These are phyloP conservation scores for Embidobia sp. DNA, from an alignment of 2,888 invertebrate genomes.

Conservation along the genomic window DNA sequence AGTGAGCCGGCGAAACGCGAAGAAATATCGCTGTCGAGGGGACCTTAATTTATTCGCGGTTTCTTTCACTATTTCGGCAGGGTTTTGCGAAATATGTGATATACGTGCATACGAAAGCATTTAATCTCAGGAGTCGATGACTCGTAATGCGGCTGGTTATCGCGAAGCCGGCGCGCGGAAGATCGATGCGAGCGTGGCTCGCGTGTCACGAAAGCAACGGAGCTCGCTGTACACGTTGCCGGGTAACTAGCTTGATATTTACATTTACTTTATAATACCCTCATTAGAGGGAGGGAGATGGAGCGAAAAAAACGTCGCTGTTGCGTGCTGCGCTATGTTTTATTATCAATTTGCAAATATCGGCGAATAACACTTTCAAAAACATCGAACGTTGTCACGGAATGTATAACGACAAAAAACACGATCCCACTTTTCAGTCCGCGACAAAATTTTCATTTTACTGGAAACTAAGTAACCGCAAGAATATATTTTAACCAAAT, in stretches of 20 bases:
- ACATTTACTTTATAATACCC: constrained; percentile 64
- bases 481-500: no score
- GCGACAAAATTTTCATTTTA: constrained; percentile 52
- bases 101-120: constrained; percentile 42
- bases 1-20: neutral
- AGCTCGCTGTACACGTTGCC: constrained; percentile 55
- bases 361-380: constrained; percentile 60
- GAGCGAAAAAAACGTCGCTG: constrained; percentile 43
- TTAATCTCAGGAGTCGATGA: constrained; percentile 62
- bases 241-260: constrained; percentile 64
- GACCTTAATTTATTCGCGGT: constrained; percentile 25
- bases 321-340: constrained; percentile 55
- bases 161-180: constrained; percentile 52
- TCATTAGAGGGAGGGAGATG: constrained; percentile 50
- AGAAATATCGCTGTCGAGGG: neutral
- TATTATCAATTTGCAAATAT: constrained; percentile 63
- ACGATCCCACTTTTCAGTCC: constrained; percentile 23
- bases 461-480: neutral
- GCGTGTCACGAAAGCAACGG: constrained; percentile 59
- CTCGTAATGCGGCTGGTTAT: constrained; percentile 61
- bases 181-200: constrained; percentile 58
- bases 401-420: constrained; percentile 38
- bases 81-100: constrained; percentile 21
- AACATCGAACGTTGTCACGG: constrained; percentile 61
- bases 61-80: constrained; percentile 21